Percentiles rank a stretch among this genome's conserved stretches.
Evolutionary conservation across 2,797 vertebrate species (phyloP).

Genomic region (Molossus molossus): DNA sequence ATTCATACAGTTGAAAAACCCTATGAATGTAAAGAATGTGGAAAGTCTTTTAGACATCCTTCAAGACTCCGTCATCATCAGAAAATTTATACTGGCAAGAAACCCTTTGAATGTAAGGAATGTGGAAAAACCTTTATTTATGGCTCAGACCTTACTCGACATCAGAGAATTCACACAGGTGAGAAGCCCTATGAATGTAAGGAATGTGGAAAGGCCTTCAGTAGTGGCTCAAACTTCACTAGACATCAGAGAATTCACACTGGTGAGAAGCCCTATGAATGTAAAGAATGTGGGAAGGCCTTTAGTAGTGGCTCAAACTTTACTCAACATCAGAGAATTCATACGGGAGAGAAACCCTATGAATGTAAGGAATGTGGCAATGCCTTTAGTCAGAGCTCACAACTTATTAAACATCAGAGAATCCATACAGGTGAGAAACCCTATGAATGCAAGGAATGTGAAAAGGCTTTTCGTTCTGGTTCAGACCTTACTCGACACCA

Average conservation of each 20-base stretch:
- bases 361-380: constrained; percentile 87
- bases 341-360: constrained; percentile 85
- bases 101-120: constrained; percentile 86
- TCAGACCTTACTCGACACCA: constrained; percentile 84
- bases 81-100: constrained; percentile 85
- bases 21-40: constrained; percentile 84
- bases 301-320: constrained; percentile 87
- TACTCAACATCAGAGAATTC: constrained; percentile 85
- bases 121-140: constrained; percentile 85
- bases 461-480: constrained; percentile 84
- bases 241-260: constrained; percentile 85
- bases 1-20: constrained; percentile 78
- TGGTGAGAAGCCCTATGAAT: constrained; percentile 85
- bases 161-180: constrained; percentile 85
- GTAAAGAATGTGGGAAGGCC: constrained; percentile 84
- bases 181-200: constrained; percentile 86
- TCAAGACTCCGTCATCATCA: constrained; percentile 84
- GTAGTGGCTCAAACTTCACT: constrained; percentile 83
- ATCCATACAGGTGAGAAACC: constrained; percentile 88
- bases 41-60: constrained; percentile 83
- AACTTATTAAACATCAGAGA: constrained; percentile 87
- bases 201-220: constrained; percentile 86
- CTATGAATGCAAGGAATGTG: constrained; percentile 84
- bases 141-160: constrained; percentile 82
- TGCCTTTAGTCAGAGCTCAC: constrained; percentile 87